A percentile compares a stretch with the other conserved stretches of the same genome.
phyloP scores from a whole-genome alignment of 2,113 vertebrate species.

The Epinephelus fuscoguttatus region DNA sequence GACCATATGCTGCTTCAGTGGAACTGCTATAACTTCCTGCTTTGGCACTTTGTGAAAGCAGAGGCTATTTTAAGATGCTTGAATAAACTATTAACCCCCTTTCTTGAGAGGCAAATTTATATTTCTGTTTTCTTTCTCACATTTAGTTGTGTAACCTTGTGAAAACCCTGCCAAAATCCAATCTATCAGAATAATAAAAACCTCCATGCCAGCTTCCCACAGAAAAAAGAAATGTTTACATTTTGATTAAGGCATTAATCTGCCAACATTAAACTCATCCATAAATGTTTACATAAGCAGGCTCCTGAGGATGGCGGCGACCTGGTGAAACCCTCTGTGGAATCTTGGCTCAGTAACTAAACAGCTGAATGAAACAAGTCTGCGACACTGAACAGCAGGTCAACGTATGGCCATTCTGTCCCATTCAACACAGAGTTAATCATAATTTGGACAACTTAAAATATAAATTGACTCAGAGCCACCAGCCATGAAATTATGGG shows the following conservation, averaged over 20 bases:
- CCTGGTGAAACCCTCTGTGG: background rate
- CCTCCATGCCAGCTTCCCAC: background rate
- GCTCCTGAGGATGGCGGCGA: background rate
- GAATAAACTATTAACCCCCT: background rate
- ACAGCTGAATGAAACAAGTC: background rate
- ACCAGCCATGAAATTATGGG: background rate
- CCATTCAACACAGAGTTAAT: conserved; percentile 10
- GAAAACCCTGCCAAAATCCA: background rate
- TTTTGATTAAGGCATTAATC: conserved; percentile 1
- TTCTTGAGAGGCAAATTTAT: background rate
- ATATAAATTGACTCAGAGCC: conserved; percentile 17
- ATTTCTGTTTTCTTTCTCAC: too few relatives aligned
- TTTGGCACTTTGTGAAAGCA: background rate
- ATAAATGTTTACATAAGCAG: conserved; percentile 4
- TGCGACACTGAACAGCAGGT: background rate
- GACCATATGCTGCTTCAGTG: too few relatives aligned
- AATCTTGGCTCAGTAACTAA: background rate
- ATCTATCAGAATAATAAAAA: background rate
- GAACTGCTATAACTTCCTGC: background rate
- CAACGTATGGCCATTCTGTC: background rate
- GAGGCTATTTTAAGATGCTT: background rate
- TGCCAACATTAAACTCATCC: background rate
- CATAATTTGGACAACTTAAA: conserved; percentile 19
- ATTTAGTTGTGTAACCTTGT: background rate
- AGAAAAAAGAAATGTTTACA: background rate